Percentiles rank a stretch among this genome's conserved stretches.
Conservation (phyloP, 2,113 vertebrate species). For the Rhinoderma darwinii region DNA sequence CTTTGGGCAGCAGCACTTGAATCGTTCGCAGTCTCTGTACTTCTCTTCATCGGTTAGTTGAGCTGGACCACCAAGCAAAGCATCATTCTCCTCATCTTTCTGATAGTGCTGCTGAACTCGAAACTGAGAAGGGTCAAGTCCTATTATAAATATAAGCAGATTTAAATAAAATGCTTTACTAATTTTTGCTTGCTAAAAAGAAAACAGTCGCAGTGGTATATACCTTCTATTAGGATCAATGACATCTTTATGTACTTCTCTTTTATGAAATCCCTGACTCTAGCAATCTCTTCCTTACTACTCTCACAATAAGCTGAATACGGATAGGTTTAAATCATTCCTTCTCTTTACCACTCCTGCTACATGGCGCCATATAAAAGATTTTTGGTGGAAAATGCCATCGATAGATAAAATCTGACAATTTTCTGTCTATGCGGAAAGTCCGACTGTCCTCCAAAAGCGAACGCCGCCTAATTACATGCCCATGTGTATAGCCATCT, state of each 20-base stretch:
- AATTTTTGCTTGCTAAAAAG: background rate
- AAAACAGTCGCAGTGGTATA: background rate
- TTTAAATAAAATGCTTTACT: background rate
- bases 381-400: too few species aligned
- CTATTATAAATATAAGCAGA: slow-evolving; percentile 76
- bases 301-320: background rate
- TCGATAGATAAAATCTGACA: too few species aligned
- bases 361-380: too few species aligned
- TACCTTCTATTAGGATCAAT: background rate
- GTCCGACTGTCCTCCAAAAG: too few species aligned
- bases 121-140: slow-evolving; percentile 93
- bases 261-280: background rate
- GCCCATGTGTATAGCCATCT: too few species aligned
- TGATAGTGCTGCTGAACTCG: slow-evolving; percentile 85
- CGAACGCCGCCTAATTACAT: too few species aligned
- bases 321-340: background rate
- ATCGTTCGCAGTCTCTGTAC: slow-evolving; percentile 90
- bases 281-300: too few species aligned
- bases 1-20: slow-evolving; percentile 86
- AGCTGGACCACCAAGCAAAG: slow-evolving; percentile 82
- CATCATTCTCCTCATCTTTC: slow-evolving; percentile 90
- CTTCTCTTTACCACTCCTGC: too few species aligned
- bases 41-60: slow-evolving; percentile 96
- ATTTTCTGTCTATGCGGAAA: too few species aligned
- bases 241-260: background rate